Conservation (phyloP, 2,113 vertebrate species). For the Triplophysa siluroides region DNA sequence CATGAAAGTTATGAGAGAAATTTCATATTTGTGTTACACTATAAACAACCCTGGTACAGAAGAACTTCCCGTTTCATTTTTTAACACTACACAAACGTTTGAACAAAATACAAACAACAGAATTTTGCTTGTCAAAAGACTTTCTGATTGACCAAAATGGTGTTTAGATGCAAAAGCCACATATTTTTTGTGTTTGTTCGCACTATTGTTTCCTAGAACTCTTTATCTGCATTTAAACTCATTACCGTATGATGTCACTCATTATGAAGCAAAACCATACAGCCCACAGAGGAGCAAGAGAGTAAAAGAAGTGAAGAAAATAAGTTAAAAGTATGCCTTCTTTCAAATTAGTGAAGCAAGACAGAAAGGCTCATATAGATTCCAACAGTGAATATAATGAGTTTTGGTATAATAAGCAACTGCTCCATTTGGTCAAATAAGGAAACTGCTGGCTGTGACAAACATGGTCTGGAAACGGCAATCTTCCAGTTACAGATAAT, state of each 20-base stretch:
- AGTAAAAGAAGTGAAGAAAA: neutral
- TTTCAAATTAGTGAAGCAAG: neutral
- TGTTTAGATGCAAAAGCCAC: neutral
- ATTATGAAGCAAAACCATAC: neutral
- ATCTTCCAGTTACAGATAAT: conserved; percentile 18
- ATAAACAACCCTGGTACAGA: no score
- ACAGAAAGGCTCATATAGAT: neutral
- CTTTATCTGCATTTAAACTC: conserved; percentile 11
- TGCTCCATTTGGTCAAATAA: conserved; percentile 3
- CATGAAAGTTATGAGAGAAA: no score
- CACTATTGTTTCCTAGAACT: neutral
- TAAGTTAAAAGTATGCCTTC: neutral
- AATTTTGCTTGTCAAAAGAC: neutral
- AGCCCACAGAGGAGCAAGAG: neutral
- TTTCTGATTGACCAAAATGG: conserved; percentile 3
- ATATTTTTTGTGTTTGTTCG: neutral
- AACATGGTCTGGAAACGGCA: neutral
- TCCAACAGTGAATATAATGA: conserved; percentile 18
- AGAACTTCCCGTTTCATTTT: no score
- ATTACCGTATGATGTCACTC: neutral
- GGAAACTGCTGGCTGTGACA: conserved; percentile 1
- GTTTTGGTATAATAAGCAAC: conserved; percentile 17
- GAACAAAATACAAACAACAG: no score
- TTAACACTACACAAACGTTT: no score
- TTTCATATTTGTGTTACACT: no score